These are phyloP conservation scores for Drosophila colorata DNA, from an alignment of 2,888 invertebrate species.

Conservation along the genomic window DNA sequence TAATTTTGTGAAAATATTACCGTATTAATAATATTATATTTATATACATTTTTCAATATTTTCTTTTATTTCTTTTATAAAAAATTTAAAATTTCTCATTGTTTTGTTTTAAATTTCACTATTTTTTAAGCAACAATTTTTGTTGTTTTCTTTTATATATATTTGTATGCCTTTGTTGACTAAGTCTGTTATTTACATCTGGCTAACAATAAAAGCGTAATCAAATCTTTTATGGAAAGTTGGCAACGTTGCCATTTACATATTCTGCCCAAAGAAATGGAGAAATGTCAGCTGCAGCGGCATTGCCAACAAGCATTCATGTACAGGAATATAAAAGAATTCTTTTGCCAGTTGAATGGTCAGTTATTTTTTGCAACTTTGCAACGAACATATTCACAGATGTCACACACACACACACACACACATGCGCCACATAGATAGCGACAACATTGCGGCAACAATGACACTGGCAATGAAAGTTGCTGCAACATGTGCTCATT, in stretches of 20 bases:
- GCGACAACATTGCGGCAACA: constrained; percentile 53
- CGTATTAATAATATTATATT: no score
- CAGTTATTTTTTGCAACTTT: constrained; percentile 62
- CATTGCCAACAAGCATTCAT: constrained; percentile 24
- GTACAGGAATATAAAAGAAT: constrained; percentile 49
- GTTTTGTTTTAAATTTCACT: not conserved
- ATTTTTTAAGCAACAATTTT: not conserved
- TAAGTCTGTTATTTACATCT: not conserved
- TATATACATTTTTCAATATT: no score
- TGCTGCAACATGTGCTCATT: constrained; percentile 56
- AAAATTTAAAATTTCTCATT: no score
- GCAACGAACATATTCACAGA: constrained; percentile 49
- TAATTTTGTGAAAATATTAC: no score
- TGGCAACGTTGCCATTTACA: constrained; percentile 32
- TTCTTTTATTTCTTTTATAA: no score
- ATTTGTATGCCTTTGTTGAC: not conserved
- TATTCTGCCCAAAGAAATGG: constrained; percentile 3
- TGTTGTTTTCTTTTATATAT: no score
- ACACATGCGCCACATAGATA: not conserved
- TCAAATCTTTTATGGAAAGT: constrained; percentile 1
- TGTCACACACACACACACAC: constrained; percentile 24
- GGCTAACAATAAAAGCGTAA: not conserved
- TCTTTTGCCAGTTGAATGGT: constrained; percentile 69
- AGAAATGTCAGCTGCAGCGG: constrained; percentile 35
- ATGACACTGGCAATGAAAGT: constrained; percentile 80